Conservation (phyloP, 2,797 vertebrate species). For the Hozukius guyotensis region DNA sequence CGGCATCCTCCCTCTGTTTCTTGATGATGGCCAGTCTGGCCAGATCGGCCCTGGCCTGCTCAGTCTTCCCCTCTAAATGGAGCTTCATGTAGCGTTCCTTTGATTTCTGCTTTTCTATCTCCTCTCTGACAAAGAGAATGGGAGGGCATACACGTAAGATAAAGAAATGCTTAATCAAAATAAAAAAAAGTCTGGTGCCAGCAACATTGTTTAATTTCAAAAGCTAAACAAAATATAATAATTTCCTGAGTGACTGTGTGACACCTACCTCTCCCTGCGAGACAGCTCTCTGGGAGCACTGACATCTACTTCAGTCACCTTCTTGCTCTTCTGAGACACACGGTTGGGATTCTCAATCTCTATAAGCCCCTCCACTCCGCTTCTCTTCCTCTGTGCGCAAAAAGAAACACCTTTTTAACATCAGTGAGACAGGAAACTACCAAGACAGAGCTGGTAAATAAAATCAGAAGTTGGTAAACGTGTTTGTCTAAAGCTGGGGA, state of each 20-base stretch:
- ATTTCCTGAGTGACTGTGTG: neutral
- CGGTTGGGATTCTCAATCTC: constrained; percentile 89
- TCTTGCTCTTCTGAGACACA: constrained; percentile 84
- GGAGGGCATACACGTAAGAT: neutral
- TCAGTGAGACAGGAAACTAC: neutral
- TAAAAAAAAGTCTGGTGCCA: neutral
- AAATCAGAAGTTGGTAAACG: neutral
- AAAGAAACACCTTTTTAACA: neutral
- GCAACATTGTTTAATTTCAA: neutral
- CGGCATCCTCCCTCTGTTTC: constrained; percentile 87
- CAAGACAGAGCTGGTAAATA: neutral
- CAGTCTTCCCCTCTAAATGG: constrained; percentile 87
- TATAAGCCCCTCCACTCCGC: constrained; percentile 85
- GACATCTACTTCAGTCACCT: constrained; percentile 80
- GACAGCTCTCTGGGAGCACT: constrained; percentile 81
- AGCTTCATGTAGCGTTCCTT: constrained; percentile 88
- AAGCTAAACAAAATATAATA: neutral
- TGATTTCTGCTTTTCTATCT: constrained; percentile 88
- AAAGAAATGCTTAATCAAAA: neutral
- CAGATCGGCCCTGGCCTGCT: constrained; percentile 85
- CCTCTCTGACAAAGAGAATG: constrained; percentile 75
- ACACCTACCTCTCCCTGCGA: constrained; percentile 83
- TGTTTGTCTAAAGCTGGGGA: neutral
- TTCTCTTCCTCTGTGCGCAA: constrained; percentile 76
- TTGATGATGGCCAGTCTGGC: constrained; percentile 87